Base-by-base conservation (phyloP, 2,113 vertebrate genomes). In the Alaudala cheleensis region DNA sequence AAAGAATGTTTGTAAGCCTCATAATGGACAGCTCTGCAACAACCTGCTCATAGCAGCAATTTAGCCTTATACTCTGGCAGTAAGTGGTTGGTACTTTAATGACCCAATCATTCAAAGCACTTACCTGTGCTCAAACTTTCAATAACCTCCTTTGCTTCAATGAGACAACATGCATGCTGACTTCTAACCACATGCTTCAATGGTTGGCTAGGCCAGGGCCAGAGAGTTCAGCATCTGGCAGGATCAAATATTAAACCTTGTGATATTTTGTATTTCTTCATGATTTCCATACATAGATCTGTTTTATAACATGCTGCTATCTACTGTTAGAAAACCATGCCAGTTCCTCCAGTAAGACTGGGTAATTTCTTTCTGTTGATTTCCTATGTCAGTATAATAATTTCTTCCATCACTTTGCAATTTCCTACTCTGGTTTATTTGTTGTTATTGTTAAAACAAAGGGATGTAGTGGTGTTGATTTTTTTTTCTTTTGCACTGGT, bases 81-180 rank as follows among this genome's bases (percentile, higher is more conserved):
- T 90, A 92, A 94, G 80, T 90, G 86, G 79, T 61, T 88, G 80
- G 76, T 86, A 58, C 82, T 95, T 94, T 81, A 92, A 92, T 77
- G 82, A 97, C 86, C 70, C 58, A 77, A 1, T 90, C 20, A 1
- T 85, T 92, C 74, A 92, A 82, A 93, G 81, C 66, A 88, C 81
- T 94, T 92, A 72, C 65, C 90, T 64, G 66, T 72, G 62, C 58
- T 90, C 79, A 90, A 86, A 82, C 81, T 93, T 83, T 83, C 50
- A 94, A 81, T 88, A 96, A 94, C 72, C 33, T 73, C 26, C 0
- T 73, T 86, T 79, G 45, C 64, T 93, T 90, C 79, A 73, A 1
- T 54, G 61, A 65, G 69, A 28, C 57, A 81, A 79, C 19, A 10
- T 28, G 45, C 69, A 51, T 21, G 37, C 87, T 91, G 95, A 76